These are phyloP conservation scores for Thripadectes ignobilis DNA, from an alignment of 2,797 vertebrate species.

Conservation along the genomic window DNA sequence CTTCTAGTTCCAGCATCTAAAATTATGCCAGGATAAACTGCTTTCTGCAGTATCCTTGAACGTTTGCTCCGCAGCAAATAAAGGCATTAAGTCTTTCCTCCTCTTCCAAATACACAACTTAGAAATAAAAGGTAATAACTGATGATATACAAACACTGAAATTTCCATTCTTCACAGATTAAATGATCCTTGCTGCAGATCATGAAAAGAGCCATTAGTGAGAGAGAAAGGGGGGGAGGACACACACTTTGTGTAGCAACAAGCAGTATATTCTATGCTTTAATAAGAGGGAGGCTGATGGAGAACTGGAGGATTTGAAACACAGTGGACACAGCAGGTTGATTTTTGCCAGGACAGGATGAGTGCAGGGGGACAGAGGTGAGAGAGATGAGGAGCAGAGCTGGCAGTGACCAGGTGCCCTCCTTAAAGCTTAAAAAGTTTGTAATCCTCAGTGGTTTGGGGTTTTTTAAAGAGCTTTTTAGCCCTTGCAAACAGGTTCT, in stretches of 20 bases:
- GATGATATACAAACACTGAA: slow-evolving; percentile 48
- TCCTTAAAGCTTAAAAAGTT: slow-evolving; percentile 3
- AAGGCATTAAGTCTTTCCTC: slow-evolving; percentile 58
- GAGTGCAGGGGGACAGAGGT: neutral
- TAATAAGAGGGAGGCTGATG: slow-evolving; percentile 39
- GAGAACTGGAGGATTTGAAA: slow-evolving; percentile 22
- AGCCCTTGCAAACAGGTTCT: slow-evolving; percentile 74
- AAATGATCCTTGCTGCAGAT: slow-evolving; percentile 72
- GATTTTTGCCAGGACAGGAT: neutral
- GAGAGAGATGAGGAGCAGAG: slow-evolving; percentile 75
- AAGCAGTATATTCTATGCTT: slow-evolving; percentile 33
- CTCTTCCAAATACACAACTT: slow-evolving; percentile 65
- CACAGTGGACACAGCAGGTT: neutral
- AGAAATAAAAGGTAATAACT: slow-evolving; percentile 66
- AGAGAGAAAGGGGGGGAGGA: neutral
- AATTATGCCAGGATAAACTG: neutral
- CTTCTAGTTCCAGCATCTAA: neutral
- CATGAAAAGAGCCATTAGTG: slow-evolving; percentile 70
- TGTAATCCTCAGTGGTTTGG: neutral
- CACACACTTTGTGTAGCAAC: slow-evolving; percentile 33
- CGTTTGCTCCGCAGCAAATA: slow-evolving; percentile 2
- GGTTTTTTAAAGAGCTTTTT: slow-evolving; percentile 68
- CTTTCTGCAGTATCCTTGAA: slow-evolving; percentile 26
- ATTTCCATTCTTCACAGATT: slow-evolving; percentile 69
- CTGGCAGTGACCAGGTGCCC: slow-evolving; percentile 76